Base-by-base conservation (phyloP, 2,888 invertebrate genomes). In the Sesamia inferens region DNA sequence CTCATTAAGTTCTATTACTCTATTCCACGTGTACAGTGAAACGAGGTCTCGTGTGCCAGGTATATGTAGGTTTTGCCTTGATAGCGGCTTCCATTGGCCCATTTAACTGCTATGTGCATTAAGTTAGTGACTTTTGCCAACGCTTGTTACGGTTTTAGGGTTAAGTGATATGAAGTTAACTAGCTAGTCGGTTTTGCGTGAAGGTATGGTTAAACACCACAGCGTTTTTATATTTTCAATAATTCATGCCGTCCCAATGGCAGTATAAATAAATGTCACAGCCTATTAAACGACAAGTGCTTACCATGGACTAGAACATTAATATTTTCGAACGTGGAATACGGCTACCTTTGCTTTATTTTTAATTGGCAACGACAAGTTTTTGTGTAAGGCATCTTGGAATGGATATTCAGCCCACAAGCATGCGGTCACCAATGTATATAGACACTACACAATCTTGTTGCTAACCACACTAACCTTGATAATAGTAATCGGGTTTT, bases 41-140 rank as follows among this genome's bases (percentile, higher is more conserved):
- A 77, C 76, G 83, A 83, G 82, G 76, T 79, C 72, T 83, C 87
- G 85, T 80, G 81, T 66, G 71, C 86, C 88, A 89, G 87, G 86
- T 88, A 85, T 86, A 88, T 88, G 86, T 85, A 79, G 76, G 85
- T 84, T 90, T 83, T 72, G 79, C 91, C 89, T 91, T 90, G 90
- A 85, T 87, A 78, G 71, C 86, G 68, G 72, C 84, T 87, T 86
- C 82, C 88, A 90, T 90, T 92, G 92, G 92, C 92, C 92, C 83
- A 91, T 91, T 87, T 91, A 78, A 74, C 70, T 71, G 75, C 81
- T 88, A 76, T 69, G 70, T 75, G 75, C 82, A 79, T 76, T 74
- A 66, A 76, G 73, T 66, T 69, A 80, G 82, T 83, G 80, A 71
- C 77, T 85, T 81, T 71, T 65, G 51, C 63, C 55, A 71, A 75